phyloP scores from a whole-genome alignment of 1,140 invertebrate species.

The Rhizoglyphus robini region DNA sequence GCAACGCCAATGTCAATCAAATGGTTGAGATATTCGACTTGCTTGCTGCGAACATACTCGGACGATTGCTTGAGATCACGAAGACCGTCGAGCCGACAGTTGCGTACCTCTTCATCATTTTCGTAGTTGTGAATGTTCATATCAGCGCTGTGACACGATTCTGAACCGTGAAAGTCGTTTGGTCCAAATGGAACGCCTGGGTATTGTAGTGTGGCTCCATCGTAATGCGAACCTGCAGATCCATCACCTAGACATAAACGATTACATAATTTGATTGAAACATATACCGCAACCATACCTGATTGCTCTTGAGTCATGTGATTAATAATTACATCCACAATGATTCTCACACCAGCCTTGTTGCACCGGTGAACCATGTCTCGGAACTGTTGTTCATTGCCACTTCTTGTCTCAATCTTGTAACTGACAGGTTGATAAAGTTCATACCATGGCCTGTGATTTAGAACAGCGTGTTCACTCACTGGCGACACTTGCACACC shows the following conservation, averaged over 20 bases:
- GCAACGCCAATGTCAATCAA: constrained; percentile 61
- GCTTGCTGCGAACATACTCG: constrained; percentile 49
- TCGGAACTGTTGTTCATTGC: constrained; percentile 50
- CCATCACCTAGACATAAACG: constrained; percentile 43
- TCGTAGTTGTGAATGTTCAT: constrained; percentile 31
- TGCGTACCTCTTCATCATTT: constrained; percentile 38
- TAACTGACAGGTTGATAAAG: constrained; percentile 82
- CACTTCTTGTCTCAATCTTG: constrained; percentile 56
- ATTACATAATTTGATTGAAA: no score
- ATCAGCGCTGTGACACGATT: constrained; percentile 30
- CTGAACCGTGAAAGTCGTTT: constrained; percentile 30
- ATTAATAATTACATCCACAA: constrained; percentile 70
- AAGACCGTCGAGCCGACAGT: constrained; percentile 58
- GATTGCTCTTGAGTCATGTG: constrained; percentile 57
- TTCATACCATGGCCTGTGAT: constrained; percentile 56
- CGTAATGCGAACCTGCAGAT: constrained; percentile 44
- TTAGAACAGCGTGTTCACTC: constrained; percentile 8
- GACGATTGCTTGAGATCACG: constrained; percentile 47
- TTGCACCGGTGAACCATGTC: constrained; percentile 60
- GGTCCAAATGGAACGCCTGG: constrained; percentile 40
- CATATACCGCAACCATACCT: no score
- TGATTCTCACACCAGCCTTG: constrained; percentile 58
- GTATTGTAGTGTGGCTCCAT: constrained; percentile 30
- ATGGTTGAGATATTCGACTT: constrained; percentile 53
- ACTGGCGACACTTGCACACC: constrained; percentile 57